Evolutionary conservation across 2,113 vertebrate species (phyloP).

Genomic region (Mellivora capensis): DNA sequence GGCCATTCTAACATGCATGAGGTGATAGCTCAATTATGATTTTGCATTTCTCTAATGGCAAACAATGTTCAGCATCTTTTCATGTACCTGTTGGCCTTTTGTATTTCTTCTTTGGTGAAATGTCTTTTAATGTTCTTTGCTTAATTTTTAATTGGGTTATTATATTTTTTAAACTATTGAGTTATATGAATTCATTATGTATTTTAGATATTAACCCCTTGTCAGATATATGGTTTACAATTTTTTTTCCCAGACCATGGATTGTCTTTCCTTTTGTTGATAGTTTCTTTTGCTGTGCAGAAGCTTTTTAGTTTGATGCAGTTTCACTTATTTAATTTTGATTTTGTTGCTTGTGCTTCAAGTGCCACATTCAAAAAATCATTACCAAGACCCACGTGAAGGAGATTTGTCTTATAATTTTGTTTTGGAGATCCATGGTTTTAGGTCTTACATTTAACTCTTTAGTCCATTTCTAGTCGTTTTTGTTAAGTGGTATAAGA

Average conservation of each 20-base stretch:
- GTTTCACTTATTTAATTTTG: not conserved
- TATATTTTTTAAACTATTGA: not conserved
- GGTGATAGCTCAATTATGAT: not conserved
- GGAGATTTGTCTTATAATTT: not conserved
- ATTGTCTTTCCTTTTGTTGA: not conserved
- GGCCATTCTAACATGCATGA: not conserved
- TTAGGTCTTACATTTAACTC: not conserved
- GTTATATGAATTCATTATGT: not conserved
- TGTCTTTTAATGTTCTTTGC: not conserved
- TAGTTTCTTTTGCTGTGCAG: not conserved
- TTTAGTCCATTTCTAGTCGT: not conserved
- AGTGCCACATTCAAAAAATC: not conserved
- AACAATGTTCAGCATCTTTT: not conserved
- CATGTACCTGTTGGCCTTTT: not conserved
- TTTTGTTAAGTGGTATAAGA: not conserved
- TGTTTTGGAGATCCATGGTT: not conserved
- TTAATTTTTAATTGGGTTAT: not conserved
- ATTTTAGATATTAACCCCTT: not conserved
- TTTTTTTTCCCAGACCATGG: not conserved
- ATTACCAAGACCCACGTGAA: not conserved
- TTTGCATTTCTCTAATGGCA: not conserved
- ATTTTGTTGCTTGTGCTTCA: not conserved
- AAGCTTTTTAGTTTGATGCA: not conserved
- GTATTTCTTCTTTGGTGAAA: not conserved
- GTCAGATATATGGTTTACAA: not conserved